These are phyloP conservation scores for Drosophila fungiperda DNA, from an alignment of 2,888 invertebrate genomes.

Conservation along the genomic window DNA sequence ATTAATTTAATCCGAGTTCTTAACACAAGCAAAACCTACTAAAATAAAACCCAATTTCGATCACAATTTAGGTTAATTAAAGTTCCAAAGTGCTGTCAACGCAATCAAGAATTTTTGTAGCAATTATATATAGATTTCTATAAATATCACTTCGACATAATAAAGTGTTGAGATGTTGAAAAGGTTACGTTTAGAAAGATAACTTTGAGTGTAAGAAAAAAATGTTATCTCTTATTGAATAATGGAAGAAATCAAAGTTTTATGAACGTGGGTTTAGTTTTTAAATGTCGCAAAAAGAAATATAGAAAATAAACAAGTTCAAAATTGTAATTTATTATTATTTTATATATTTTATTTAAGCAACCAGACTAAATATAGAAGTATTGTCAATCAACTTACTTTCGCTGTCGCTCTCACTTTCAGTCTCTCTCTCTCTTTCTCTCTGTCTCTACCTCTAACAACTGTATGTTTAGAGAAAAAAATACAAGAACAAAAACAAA, in stretches of 20 bases:
- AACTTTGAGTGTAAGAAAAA: neutral
- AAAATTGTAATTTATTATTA: neutral
- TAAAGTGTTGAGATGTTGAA: neutral
- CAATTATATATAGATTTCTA: neutral
- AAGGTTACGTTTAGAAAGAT: neutral
- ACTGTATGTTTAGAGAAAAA: conserved; percentile 33
- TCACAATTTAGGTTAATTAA: conserved; percentile 16
- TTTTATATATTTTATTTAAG: neutral
- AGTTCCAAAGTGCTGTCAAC: neutral
- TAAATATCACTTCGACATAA: neutral
- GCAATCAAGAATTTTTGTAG: neutral
- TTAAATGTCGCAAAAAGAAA: neutral
- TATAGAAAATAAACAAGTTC: neutral
- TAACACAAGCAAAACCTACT: conserved; percentile 36
- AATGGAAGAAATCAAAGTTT: neutral
- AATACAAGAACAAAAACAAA: conserved; percentile 32
- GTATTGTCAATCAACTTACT: neutral
- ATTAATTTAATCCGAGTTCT: conserved; percentile 63
- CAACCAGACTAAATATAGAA: neutral
- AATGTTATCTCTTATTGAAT: neutral
- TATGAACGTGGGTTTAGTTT: neutral
- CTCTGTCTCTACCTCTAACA: neutral
- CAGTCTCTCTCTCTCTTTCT: fast-evolving
- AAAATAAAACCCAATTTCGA: conserved; percentile 17
- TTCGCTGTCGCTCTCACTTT: neutral